Evolutionary conservation across 2,113 vertebrate species (phyloP), one percentile per base, ranked within the genome.

Genomic region (Chlorocebus sabaeus): DNA sequence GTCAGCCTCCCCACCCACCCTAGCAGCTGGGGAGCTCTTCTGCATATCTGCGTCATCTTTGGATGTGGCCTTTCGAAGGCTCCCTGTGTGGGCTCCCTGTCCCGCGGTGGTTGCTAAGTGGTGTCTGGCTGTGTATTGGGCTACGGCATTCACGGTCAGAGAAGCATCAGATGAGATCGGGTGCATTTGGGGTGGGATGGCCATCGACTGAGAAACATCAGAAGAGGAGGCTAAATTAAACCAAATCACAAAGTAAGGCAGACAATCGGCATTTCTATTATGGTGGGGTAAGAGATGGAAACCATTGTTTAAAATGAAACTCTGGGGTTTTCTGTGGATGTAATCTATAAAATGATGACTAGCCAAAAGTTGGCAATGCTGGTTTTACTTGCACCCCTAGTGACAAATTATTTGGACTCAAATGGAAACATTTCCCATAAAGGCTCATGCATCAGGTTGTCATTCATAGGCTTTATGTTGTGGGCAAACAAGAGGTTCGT

Each of bases 351-450:
- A 92, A 27, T 67, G 59, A 90, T 52, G 81, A 73, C 68, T 92
- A 45, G 45, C 82, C 68, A 87, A 72, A 91, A 96, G 40, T 64
- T 92, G 95, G 22, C 90, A 95, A 89, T 75, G 23, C 57, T 91
- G 8, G 11, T 79, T 72, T 67, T 93, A n/a, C 86, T 90, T 86
- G 13, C 5, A 38, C 35, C 32, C 16, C 40, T 32, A 32, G 35
- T 90, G 73, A 75, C 23, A 93, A 68, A 76, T 89, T 93, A 78
- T 87, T 96, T 76, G 64, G 70, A 88, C 76, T 80, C 57, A 95
- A 83, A 89, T 57, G 91, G 82, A 83, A 87, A 87, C 13, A 90
- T 75, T 38, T 81, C 23, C 43, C 25, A 40, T 64, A 11, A 87
- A 84, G 88, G 32, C 52, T 92, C 43, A 17, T 7, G 11, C 59